Conservation (phyloP, 1,140 invertebrate genomes). For the Nymphalis io region DNA sequence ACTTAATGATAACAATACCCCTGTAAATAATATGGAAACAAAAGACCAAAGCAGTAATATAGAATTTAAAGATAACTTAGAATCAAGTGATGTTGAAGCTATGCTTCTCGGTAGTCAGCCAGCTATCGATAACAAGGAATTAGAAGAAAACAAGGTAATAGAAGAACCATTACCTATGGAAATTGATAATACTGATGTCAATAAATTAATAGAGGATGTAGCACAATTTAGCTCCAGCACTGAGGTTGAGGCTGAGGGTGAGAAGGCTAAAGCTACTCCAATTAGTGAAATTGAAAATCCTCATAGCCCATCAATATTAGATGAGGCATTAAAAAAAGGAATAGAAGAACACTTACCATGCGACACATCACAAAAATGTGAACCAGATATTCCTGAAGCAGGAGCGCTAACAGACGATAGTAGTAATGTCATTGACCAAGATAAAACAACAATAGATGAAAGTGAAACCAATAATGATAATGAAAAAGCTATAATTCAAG, state of each 20-base stretch:
- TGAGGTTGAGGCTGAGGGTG: conserved; percentile 38
- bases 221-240: conserved; percentile 49
- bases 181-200: conserved; percentile 57
- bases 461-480: neutral
- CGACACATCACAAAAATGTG: neutral
- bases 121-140: conserved; percentile 23
- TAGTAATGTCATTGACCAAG: neutral
- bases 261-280: conserved; percentile 33
- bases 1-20: conserved; percentile 67
- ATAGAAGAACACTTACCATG: conserved; percentile 64
- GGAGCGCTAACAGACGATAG: neutral
- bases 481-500: conserved; percentile 13
- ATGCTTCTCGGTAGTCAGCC: conserved; percentile 62
- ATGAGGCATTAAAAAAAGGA: conserved; percentile 66
- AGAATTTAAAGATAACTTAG: conserved; percentile 61
- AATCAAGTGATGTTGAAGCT: conserved; percentile 75
- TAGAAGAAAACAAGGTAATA: conserved; percentile 39
- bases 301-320: conserved; percentile 70
- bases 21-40: conserved; percentile 41
- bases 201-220: conserved; percentile 63
- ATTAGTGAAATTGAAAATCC: conserved; percentile 53
- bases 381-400: neutral
- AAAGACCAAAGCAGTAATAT: conserved; percentile 55
- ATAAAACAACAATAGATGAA: neutral
- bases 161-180: conserved; percentile 60